Evolutionary conservation across 2,888 invertebrate species (phyloP).

Genomic region (Eutolmus rufibarbis): DNA sequence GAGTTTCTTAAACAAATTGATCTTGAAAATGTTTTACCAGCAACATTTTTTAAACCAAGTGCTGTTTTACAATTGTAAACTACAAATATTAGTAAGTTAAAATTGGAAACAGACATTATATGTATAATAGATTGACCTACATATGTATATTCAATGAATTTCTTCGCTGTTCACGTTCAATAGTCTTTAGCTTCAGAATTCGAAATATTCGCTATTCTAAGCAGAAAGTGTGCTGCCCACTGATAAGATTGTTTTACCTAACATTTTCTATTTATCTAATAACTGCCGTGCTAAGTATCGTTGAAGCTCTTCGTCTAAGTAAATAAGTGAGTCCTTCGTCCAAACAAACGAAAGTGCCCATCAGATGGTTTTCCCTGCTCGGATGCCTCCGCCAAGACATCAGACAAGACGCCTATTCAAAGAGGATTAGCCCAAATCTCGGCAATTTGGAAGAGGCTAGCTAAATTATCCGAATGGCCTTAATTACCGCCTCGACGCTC

Average conservation of each 20-base stretch:
- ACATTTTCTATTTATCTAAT: background rate
- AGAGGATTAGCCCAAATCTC: conserved; percentile 14
- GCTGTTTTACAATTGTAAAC: too few species aligned
- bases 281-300: background rate
- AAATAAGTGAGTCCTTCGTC: background rate
- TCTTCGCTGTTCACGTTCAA: background rate
- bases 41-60: too few species aligned
- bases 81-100: too few species aligned
- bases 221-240: background rate
- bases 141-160: background rate
- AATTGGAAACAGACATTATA: too few species aligned
- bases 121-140: too few species aligned
- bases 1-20: too few species aligned
- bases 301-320: background rate
- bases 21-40: too few species aligned
- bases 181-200: background rate
- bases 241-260: background rate
- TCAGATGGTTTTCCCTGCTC: conserved; percentile 33
- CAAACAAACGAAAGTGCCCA: background rate
- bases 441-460: background rate
- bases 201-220: background rate
- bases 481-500: background rate
- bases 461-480: background rate
- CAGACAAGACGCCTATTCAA: background rate
- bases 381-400: background rate